A percentile compares a stretch with the other conserved stretches of the same genome.
Evolutionary conservation across 2,797 vertebrate genomes (phyloP).

Genomic region (Oreortyx pictus): DNA sequence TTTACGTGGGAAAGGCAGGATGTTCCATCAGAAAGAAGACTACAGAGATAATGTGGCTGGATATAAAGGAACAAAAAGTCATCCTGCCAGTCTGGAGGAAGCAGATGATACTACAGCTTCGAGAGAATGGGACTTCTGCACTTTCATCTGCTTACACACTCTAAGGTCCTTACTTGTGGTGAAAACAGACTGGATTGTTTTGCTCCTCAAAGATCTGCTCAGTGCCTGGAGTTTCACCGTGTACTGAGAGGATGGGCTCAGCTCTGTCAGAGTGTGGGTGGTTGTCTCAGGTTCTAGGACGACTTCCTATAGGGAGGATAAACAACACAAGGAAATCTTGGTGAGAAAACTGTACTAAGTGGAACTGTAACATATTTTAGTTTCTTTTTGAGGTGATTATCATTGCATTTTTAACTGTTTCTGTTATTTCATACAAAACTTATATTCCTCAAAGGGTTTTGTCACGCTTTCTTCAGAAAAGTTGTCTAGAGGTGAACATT

Average conservation of each 20-base stretch:
- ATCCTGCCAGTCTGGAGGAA: background rate
- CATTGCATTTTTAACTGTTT: background rate
- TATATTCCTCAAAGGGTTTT: background rate
- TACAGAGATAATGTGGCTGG: background rate
- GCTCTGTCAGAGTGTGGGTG: constrained; percentile 89
- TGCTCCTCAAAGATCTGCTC: constrained; percentile 87
- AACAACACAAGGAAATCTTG: background rate
- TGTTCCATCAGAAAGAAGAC: background rate
- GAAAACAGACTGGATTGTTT: constrained; percentile 84
- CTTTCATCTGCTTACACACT: background rate
- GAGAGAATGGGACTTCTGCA: background rate
- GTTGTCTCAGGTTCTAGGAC: constrained; percentile 87
- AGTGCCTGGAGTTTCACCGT: constrained; percentile 89
- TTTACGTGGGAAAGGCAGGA: background rate
- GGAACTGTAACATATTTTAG: background rate
- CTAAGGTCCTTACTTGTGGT: constrained; percentile 87
- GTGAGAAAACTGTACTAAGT: background rate
- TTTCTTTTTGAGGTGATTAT: background rate
- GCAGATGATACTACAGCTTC: background rate
- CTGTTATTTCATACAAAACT: background rate
- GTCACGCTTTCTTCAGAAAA: background rate
- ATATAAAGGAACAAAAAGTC: background rate
- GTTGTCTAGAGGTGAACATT: background rate
- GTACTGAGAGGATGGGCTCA: constrained; percentile 90
- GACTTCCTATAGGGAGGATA: constrained; percentile 84